A percentile compares a stretch with the other conserved stretches of the same genome.
Evolutionary conservation across 2,113 vertebrate genomes (phyloP).

Genomic region (Myiopsitta monachus): DNA sequence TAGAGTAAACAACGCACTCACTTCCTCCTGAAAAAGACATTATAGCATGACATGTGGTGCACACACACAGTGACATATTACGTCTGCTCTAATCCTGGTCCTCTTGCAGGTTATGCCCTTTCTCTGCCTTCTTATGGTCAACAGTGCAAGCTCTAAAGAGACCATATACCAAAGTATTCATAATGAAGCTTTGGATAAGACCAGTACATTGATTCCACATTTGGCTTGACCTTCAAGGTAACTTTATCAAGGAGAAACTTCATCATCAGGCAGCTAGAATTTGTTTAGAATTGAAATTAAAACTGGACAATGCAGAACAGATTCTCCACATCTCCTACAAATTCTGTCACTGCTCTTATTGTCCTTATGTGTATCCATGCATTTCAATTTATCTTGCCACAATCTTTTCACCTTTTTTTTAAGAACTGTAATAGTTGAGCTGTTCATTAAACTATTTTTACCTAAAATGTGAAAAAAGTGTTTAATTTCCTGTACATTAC

Average conservation of each 20-base stretch:
- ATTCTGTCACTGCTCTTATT: not conserved
- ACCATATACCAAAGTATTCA: not conserved
- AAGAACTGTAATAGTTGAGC: not conserved
- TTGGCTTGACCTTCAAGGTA: not conserved
- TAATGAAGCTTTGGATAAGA: not conserved
- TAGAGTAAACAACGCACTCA: not conserved
- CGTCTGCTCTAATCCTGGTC: not conserved
- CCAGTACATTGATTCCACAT: not conserved
- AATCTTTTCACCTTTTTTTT: not conserved
- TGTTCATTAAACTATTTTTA: not conserved
- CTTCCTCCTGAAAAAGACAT: not conserved
- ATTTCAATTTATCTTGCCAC: not conserved
- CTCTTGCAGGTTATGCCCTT: not conserved
- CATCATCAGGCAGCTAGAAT: not conserved
- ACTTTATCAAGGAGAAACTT: not conserved
- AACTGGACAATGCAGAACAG: not conserved
- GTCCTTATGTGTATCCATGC: not conserved
- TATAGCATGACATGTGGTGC: not conserved
- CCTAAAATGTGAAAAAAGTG: not conserved
- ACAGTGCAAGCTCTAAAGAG: not conserved
- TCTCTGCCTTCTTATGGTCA: not conserved
- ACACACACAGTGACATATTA: fast-evolving
- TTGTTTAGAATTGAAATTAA: not conserved
- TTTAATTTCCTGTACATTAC: not conserved
- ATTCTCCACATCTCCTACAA: not conserved